Evolutionary conservation across 2,113 vertebrate genomes (phyloP), one percentile per base, ranked within the genome.

Genomic region (Oncorhynchus mykiss): DNA sequence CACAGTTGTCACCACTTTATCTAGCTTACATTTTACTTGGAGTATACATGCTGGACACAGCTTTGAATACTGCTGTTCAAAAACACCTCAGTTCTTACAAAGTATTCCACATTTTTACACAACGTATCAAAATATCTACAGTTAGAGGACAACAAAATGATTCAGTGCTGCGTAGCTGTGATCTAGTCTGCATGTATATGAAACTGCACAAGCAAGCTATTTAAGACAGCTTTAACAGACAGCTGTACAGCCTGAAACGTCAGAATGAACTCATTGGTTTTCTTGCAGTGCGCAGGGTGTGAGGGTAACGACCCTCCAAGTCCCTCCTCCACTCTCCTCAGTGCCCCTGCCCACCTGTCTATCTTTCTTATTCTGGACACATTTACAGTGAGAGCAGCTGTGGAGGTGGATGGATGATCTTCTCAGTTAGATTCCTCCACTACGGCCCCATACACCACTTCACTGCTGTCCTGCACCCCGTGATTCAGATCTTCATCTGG

Each of bases 361-460:
- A 49, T 48, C 66, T 16, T 9, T 79, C 73, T 62, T 25, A 3
- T 51, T 76, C 66, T 70, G 73, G 39, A 45, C 39, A 45, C 39
- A 45, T 86, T 85, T 82, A 82, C 76, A 73, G 82, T 77, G 73
- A 75, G 60, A 14, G 67, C 64, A 76, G 73, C 70, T 65, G 78
- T 4, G 14, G 76, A 25, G 67, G 39, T 45, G 39, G 39, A 45
- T 70, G 48, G 64, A 25, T 45, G 31, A 16, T 4, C 49, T 16
- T 16, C 65, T 88, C 79, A 88, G 80, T 91, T 82, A 74, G 85
- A 89, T 72, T 88, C 87, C 78, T 86, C 82, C 68, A 74, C 80
- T 72, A 86, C 87, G 22, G 62, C 59, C 31, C 51, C 89, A 18
- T 78, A 79, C 1, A 74, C 84, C 69, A 18, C 78, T 45, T 45